Evolutionary conservation across 2,888 invertebrate species (phyloP), one percentile per base, ranked within the genome.

Genomic region (Archips crataeganus): DNA sequence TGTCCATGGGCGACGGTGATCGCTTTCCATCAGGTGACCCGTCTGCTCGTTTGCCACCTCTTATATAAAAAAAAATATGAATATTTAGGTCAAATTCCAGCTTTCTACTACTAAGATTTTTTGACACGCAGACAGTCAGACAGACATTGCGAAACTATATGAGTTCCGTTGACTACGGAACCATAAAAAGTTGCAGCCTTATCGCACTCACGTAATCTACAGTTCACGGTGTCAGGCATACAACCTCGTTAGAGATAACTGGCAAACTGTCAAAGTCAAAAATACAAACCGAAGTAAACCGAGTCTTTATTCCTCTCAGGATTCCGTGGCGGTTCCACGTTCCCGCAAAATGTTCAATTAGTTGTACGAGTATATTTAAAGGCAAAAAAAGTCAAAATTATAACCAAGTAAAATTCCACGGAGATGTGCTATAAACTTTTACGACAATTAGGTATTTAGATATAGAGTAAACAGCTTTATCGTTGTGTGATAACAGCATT

Each of bases 401-500:
- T 36, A 62, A 42, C 6, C 45, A 15, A 69, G 81, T 80, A 81
- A 80, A 79, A 79, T 81, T 81, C 81, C 81, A 81, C 79, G 79
- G 59, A 59, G 51, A 64, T 34, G 70, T 39, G 70, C 63, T 45
- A 71, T 75, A 63, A 74, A 75, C 15, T 69, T 75, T 71, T 63
- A 74, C 63, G 32, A 49, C 66, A 67, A 68, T 68, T 64, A 72
- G 72, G 61, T 67, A 73, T 73, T 68, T 45, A 67, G 45, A 68
- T 68, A 72, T 23, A 8, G 72, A 74, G 84, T 85, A 84, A 86
- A 85, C 80, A 84, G 67, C 79, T 79, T 84, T 83, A 86, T 85
- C 84, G 76, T 64, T 57, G 49, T 71, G 76, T 81, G 83, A 82
- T 81, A 83, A 81, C 70, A 66, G 90, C 91, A 84, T 91, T 83